phyloP scores from a whole-genome alignment of 2,888 invertebrate genomes.

The Tupiocoris notatus region DNA sequence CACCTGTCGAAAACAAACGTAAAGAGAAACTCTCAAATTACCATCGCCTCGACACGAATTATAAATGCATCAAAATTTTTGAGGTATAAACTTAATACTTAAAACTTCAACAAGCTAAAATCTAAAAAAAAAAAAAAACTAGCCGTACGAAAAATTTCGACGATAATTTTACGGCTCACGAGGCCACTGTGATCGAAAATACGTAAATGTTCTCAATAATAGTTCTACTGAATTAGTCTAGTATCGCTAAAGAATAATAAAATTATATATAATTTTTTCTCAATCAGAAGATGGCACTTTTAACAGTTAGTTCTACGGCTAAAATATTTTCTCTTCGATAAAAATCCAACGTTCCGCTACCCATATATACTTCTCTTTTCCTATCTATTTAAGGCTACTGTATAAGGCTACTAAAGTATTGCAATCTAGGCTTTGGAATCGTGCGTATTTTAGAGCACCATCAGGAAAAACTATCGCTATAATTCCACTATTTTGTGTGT shows the following conservation, averaged over 20 bases:
- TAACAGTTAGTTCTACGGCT: conserved; percentile 14
- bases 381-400: conserved; percentile 22
- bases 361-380: not conserved
- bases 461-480: not conserved
- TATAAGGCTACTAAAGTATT: conserved; percentile 33
- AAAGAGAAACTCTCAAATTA: too few species aligned
- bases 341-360: not conserved
- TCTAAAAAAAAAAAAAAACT: conserved; percentile 4
- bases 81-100: not conserved
- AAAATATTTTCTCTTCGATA: conserved; percentile 4
- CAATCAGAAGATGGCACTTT: conserved; percentile 23
- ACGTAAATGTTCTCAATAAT: too few species aligned
- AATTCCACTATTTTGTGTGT: not conserved
- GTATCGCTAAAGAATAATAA: too few species aligned
- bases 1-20: not conserved
- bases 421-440: not conserved
- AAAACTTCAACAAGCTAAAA: not conserved
- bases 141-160: too few species aligned
- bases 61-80: not conserved
- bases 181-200: too few species aligned
- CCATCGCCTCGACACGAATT: too few species aligned
- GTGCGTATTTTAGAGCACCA: not conserved
- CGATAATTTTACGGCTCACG: too few species aligned
- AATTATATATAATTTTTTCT: not conserved
- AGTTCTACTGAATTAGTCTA: too few species aligned